phyloP scores from a whole-genome alignment of 2,888 invertebrate genomes.

The Ormyrus rosae region DNA sequence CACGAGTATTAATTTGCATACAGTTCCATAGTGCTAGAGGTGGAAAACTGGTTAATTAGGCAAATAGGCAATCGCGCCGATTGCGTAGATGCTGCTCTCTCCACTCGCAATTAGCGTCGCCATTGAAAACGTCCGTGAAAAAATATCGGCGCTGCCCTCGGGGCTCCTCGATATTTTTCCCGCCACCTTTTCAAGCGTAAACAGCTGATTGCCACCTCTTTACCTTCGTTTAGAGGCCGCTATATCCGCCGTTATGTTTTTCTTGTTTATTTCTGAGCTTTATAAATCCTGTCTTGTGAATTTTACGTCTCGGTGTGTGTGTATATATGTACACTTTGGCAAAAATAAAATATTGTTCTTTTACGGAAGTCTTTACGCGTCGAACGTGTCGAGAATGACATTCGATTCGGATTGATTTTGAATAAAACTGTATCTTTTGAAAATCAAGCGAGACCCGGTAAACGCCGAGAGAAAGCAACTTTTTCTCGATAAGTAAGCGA shows the following conservation, averaged over 20 bases:
- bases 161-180: neutral
- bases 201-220: no score
- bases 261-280: no score
- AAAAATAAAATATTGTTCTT: neutral
- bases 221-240: no score
- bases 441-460: no score
- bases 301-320: no score
- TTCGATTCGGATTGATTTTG: no score
- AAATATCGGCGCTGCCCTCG: neutral
- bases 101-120: constrained; percentile 17
- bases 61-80: constrained; percentile 29
- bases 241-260: no score
- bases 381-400: no score
- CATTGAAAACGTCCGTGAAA: neutral
- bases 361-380: no score
- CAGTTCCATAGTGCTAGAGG: neutral
- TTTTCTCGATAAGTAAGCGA: neutral
- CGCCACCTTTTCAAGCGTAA: neutral
- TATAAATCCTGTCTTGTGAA: no score
- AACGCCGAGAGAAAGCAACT: neutral
- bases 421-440: no score
- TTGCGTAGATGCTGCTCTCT: constrained; percentile 21
- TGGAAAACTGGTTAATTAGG: constrained; percentile 29
- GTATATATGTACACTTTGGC: neutral
- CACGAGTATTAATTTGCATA: constrained; percentile 8